phyloP scores from a whole-genome alignment of 2,797 vertebrate genomes.

The Antennarius maculatus region DNA sequence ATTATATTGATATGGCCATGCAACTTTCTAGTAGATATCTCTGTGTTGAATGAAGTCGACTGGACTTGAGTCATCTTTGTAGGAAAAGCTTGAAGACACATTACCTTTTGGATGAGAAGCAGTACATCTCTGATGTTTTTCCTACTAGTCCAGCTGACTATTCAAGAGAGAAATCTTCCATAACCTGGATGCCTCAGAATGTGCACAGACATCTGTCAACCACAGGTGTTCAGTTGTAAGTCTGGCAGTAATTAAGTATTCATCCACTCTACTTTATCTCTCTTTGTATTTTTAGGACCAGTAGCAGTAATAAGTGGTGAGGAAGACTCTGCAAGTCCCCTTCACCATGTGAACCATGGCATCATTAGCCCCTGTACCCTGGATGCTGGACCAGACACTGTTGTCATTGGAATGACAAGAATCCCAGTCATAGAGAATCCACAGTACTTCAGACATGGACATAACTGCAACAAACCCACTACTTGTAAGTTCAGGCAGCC shows the following conservation, averaged over 20 bases:
- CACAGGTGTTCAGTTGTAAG: not conserved
- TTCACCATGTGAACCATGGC: conserved; percentile 96
- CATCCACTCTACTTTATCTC: not conserved
- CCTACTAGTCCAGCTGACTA: no score
- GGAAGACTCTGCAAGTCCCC: conserved; percentile 95
- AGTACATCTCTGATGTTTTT: no score
- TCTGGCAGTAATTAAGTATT: not conserved
- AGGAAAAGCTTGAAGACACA: no score
- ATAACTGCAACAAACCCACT: conserved; percentile 94
- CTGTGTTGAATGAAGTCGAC: no score
- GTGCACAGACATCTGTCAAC: no score
- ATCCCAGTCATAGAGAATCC: conserved; percentile 98
- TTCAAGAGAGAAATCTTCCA: no score
- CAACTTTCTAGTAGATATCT: not conserved
- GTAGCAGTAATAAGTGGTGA: conserved; percentile 96
- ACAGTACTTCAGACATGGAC: conserved; percentile 96
- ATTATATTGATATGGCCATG: not conserved
- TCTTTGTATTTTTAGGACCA: conserved; percentile 80
- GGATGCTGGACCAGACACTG: conserved; percentile 89
- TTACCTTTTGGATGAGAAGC: no score
- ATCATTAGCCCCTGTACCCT: conserved; percentile 91
- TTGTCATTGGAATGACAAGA: conserved; percentile 95
- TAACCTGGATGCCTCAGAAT: no score
- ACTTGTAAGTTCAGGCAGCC: conserved; percentile 88
- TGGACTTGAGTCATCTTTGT: no score